Conservation (phyloP, 2,797 vertebrate genomes). For the Cuculus canorus region DNA sequence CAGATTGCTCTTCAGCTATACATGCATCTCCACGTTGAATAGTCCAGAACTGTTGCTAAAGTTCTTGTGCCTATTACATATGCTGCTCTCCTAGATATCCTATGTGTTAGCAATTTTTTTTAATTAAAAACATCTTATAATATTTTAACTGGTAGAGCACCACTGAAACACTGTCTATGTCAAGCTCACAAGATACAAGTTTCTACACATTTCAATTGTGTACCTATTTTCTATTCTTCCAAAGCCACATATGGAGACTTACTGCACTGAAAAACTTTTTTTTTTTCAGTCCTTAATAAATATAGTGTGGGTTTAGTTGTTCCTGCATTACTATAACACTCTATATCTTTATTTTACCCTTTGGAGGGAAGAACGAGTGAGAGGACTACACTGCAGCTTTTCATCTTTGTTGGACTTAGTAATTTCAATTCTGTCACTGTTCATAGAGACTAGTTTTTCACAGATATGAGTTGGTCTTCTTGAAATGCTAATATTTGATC, state of each 20-base stretch:
- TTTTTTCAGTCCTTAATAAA: background rate
- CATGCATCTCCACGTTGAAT: background rate
- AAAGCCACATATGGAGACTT: background rate
- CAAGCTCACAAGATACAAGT: background rate
- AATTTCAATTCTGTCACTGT: background rate
- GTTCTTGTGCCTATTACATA: background rate
- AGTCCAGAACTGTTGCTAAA: background rate
- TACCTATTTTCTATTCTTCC: background rate
- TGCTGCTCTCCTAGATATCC: background rate
- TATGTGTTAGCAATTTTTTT: background rate
- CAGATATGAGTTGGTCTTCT: background rate
- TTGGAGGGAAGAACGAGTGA: background rate
- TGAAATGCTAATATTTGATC: background rate
- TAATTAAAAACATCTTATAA: background rate
- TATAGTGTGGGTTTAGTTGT: background rate
- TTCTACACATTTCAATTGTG: background rate
- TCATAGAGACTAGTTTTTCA: background rate
- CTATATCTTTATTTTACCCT: background rate
- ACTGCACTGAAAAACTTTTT: background rate
- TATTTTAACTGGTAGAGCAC: background rate
- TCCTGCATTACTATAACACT: background rate
- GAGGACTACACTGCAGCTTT: background rate
- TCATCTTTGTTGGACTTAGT: background rate
- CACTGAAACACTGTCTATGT: background rate
- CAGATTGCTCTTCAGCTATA: background rate